Percentiles rank a stretch among this genome's conserved stretches.
phyloP scores from a whole-genome alignment of 1,140 invertebrate genomes.

The Gryon sp. region DNA sequence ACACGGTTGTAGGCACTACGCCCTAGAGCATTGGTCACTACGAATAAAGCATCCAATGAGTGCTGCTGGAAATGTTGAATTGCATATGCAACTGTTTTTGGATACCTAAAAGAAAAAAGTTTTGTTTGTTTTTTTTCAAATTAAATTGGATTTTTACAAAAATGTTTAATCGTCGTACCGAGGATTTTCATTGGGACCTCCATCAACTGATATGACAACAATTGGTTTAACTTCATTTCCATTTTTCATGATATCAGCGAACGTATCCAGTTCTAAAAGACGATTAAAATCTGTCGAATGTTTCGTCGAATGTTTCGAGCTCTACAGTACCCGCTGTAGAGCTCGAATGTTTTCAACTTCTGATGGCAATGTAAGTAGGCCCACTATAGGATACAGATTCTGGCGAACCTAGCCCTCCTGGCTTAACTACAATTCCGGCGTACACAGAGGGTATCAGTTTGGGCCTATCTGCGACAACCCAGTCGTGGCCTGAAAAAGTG shows the following conservation, averaged over 20 bases:
- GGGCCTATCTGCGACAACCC: slow-evolving; percentile 64
- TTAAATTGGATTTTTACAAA: too few relatives aligned
- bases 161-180: not conserved
- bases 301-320: too few relatives aligned
- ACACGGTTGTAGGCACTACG: slow-evolving; percentile 67
- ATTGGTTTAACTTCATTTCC: slow-evolving; percentile 31
- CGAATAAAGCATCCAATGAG: slow-evolving; percentile 75
- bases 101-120: slow-evolving; percentile 11
- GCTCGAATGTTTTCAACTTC: slow-evolving; percentile 68
- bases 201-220: slow-evolving; percentile 5
- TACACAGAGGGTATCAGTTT: slow-evolving; percentile 68
- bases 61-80: slow-evolving; percentile 70
- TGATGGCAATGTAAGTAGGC: slow-evolving; percentile 74
- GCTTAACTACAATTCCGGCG: too few relatives aligned
- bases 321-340: slow-evolving; percentile 61
- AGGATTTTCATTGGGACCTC: slow-evolving; percentile 23
- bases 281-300: slow-evolving; percentile 71
- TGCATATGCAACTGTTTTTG: slow-evolving; percentile 68
- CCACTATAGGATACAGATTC: slow-evolving; percentile 68
- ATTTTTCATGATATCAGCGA: slow-evolving; percentile 11
- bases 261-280: slow-evolving; percentile 59
- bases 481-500: slow-evolving; percentile 74
- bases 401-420: slow-evolving; percentile 59
- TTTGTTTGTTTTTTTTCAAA: too few relatives aligned
- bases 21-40: slow-evolving; percentile 71